Evolutionary conservation across 2,888 invertebrate species (phyloP).

Genomic region (Argyra leucocephala): DNA sequence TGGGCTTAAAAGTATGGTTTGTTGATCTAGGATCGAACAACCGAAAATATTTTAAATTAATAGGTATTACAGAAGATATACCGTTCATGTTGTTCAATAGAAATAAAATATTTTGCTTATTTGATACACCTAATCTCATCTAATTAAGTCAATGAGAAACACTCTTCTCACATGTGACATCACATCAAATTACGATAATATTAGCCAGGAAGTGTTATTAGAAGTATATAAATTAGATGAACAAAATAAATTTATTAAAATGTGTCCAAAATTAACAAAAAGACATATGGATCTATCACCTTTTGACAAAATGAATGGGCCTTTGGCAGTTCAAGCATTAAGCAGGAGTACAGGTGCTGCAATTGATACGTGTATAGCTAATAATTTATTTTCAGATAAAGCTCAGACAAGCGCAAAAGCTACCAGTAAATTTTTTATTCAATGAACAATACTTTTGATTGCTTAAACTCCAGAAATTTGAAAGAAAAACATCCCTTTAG

Average conservation of each 20-base stretch:
- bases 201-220: no score
- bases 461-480: background rate
- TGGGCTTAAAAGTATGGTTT: no score
- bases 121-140: no score
- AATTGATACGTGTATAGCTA: constrained; percentile 7
- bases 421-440: constrained; percentile 12
- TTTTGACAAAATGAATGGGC: no score
- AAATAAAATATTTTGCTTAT: no score
- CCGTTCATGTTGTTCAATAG: no score
- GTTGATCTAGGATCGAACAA: no score
- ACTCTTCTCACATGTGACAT: no score
- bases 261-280: constrained; percentile 12
- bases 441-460: constrained; percentile 13
- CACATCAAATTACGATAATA: background rate
- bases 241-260: constrained; percentile 7
- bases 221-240: background rate
- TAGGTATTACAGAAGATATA: constrained; percentile 8
- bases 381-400: background rate
- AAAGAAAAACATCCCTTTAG: background rate
- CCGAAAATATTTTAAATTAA: background rate
- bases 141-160: no score
- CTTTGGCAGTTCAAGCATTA: no score
- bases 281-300: no score
- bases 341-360: no score
- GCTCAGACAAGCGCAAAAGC: background rate